Conservation (phyloP, 1,140 invertebrate species). For the Eriosoma lanigerum region DNA sequence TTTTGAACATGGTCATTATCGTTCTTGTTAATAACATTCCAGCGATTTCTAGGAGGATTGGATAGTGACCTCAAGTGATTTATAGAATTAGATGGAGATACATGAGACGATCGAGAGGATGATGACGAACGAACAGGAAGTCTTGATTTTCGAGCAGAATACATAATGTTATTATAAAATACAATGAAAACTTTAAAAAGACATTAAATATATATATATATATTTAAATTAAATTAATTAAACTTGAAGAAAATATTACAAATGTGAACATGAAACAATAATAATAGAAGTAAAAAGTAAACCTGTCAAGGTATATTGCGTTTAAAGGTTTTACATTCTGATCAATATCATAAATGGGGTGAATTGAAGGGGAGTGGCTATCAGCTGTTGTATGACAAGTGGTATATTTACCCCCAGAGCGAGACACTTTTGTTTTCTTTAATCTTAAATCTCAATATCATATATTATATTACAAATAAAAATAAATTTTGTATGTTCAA, state of each 20-base stretch:
- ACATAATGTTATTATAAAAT: constrained; percentile 20
- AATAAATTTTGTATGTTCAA: no score
- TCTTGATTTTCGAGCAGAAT: constrained; percentile 19
- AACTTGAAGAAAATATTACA: not conserved
- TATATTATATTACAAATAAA: no score
- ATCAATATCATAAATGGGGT: constrained; percentile 54
- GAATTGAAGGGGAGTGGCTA: constrained; percentile 48
- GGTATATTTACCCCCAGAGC: constrained; percentile 26
- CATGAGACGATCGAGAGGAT: constrained; percentile 45
- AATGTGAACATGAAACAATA: not conserved
- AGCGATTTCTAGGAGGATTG: constrained; percentile 22
- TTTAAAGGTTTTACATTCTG: constrained; percentile 30
- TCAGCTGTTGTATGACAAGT: constrained; percentile 8
- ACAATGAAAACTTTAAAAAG: not conserved
- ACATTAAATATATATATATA: no score
- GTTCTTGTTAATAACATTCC: constrained; percentile 12
- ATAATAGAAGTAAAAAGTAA: not conserved
- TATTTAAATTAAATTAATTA: not conserved
- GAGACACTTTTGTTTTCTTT: constrained; percentile 25
- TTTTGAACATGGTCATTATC: constrained; percentile 40
- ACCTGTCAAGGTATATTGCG: constrained; percentile 16
- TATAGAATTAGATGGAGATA: not conserved
- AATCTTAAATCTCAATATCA: no score
- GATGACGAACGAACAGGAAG: constrained; percentile 46
- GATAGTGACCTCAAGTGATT: constrained; percentile 12